Base-by-base conservation (phyloP, 2,113 vertebrate species). In the Salvelinus fontinalis region DNA sequence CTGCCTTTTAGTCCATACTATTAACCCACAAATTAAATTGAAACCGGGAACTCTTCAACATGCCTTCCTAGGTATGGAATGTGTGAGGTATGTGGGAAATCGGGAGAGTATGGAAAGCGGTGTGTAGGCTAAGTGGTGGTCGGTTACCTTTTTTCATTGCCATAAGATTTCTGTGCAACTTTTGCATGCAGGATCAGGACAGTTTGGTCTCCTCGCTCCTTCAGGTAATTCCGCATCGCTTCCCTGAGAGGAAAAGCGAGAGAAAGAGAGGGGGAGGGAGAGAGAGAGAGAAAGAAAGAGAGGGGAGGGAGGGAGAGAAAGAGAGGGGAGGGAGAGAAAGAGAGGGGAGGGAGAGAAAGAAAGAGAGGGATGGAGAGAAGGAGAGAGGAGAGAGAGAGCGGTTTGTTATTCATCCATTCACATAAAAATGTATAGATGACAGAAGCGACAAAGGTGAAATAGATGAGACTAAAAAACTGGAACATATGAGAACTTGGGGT, bases 201-300 rank as follows among this genome's bases (percentile, higher is more conserved):
- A 29, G 98, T 99, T 92, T 99, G 98, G 95, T 99, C 98, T 18
- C 97, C 98, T 91, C 97, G 92, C 88, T 99, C 98, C 91, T 99
- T 99, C 85, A 99, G 93, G 90, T 99, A 99, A 93, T 99, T 99
- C 84, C 98, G 91, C 98, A 99, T 99, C 73, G 98, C 98, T 97
- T 99, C 98, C 93, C 98, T 99, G 87, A 3, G 44, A 29, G 27
- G 44, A 75, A 18, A 74, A 2, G 2, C 57, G 1, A 24, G 20
- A 11, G 57, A 5, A 29, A 26, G 67, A 24, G 73, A 1, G 5
- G 62, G 62, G 2, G 20, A 7, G 18, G 18, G 20, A 7, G 18
- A 16, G 16, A n/a, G 1, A 18, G 1, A 7, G 3, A 7, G 9
- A 60, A 4, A 16, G 9, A 65, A 29, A 39, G 16, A 20, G 2